Base-by-base conservation (phyloP, 2,797 vertebrate species). In the Okamejei kenojei region DNA sequence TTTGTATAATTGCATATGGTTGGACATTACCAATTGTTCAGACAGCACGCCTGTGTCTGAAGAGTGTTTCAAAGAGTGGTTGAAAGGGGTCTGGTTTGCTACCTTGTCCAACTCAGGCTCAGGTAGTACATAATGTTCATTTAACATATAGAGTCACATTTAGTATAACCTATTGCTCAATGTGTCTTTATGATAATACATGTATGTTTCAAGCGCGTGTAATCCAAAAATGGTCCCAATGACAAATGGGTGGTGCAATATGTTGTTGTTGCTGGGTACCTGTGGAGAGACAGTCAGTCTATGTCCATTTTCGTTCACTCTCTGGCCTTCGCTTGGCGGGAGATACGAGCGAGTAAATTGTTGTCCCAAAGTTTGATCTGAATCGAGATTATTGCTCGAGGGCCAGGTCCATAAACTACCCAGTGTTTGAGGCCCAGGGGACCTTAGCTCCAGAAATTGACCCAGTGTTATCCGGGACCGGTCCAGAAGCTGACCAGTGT, bases 161-260 rank as follows among this genome's bases (percentile, higher is more conserved):
- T 92, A 76, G 29, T 45, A n/a, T 29, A 92, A 92, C 58, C 26
- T 29, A 9, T 68, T 58, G 54, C n/a, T 45, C 26, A 74, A 92
- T 54, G 19, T 76, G 84, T 71, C 23, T 90, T 19, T 32, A 54
- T 74, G 7, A n/a, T 3, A 74, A 84, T 35, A 84, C 7, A 38
- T 92, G 26, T 58, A 58, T 92, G n/a, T 92, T 92, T 74, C 90
- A 92, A 92, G 90, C 58, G 35, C 71, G 2, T 68, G 61, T 65
- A 65, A n/a, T 65, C 19, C 32, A 65, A 86, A 63, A 35, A 5
- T 88, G 19, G n/a, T 68, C 68, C 32, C 7, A 3, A 3, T 35
- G 65, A n/a, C n/a, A 10, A 19, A 76, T n/a, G 17, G 15, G 13
- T 54, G 3, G 21, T 54, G 65, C 65, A 74, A 35, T 0, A 9